Evolutionary conservation across 1,140 invertebrate genomes (phyloP), one percentile per base, ranked within the genome.

Genomic region (Lasaia peninsularis): DNA sequence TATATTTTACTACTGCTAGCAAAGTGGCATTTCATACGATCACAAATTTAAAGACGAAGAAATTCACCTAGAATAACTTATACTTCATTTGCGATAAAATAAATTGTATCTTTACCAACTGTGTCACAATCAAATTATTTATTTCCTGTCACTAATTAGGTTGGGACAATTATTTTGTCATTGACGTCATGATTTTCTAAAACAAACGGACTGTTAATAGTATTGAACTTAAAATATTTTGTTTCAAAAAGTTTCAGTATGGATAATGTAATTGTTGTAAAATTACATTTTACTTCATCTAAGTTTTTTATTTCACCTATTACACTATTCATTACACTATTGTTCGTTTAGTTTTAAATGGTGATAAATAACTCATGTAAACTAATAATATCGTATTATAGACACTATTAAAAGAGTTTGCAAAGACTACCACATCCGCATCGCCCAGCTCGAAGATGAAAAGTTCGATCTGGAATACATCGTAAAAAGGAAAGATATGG

Each of bases 391-490:
- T 86, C 80, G 75, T 66, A 85, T 89, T 90, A 83, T 91, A 94
- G 93, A 94, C 86, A 86, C 89, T 88, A 78, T 98, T 88, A 94
- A 94, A 91, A 93, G 93, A 86, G 92, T 97, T 89, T 93, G 95
- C 91, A 93, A 92, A 91, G 92, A 93, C 73, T 96, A 98, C 92
- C 94, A 99, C 91, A 93, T 92, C 81, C 95, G 95, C 92, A 96
- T 99, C 91, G 86, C 83, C 80, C 86, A 91, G 73, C 93, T 99
- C 91, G 98, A 99, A 92, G 95, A 96, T 84, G 92, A 95, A 90
- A 99, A 99, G 92, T 99, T 97, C 92, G 98, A 99, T 94, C 93
- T 99, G 93, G 98, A 99, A 92, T 96, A 96, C 92, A 91, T 96
- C 91, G 97, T 99, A 90, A 96, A 96, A 92, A 95, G 94, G 92